Evolutionary conservation across 1,140 invertebrate species (phyloP).

Genomic region (Geopemphigus sp.): DNA sequence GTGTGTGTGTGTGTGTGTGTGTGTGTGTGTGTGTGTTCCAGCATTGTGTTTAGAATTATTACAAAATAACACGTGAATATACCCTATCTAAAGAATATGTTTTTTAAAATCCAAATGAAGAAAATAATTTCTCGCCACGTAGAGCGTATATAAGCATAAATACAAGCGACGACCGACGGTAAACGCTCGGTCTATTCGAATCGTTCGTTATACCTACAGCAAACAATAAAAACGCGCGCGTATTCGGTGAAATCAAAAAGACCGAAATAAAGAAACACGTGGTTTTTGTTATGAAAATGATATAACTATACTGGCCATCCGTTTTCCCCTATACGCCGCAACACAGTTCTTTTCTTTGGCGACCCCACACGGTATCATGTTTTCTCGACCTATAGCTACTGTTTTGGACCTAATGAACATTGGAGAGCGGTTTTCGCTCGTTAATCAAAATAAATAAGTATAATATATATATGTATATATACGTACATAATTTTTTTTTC

Average conservation of each 20-base stretch:
- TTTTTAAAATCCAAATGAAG: too few species aligned
- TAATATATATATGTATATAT: slow-evolving; percentile 25
- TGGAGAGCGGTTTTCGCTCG: slow-evolving; percentile 40
- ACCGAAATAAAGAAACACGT: slow-evolving; percentile 23
- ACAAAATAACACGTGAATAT: background rate
- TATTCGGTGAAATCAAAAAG: slow-evolving; percentile 46
- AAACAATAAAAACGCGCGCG: slow-evolving; percentile 30
- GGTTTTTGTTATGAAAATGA: slow-evolving; percentile 45
- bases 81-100: background rate
- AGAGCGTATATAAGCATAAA: too few species aligned
- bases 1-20: too few species aligned
- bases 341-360: slow-evolving; percentile 21
- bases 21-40: background rate
- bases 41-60: background rate
- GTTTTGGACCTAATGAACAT: slow-evolving; percentile 45
- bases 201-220: background rate
- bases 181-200: slow-evolving; percentile 17
- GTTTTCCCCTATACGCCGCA: background rate
- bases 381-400: slow-evolving; percentile 46
- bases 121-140: too few species aligned
- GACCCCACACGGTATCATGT: slow-evolving; percentile 46
- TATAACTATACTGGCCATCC: slow-evolving; percentile 4
- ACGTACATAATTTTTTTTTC: slow-evolving; percentile 16
- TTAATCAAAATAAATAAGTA: slow-evolving; percentile 50
- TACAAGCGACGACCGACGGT: background rate